These are phyloP conservation scores for Lamprotornis superbus DNA, from an alignment of 2,113 vertebrate species.

Conservation along the genomic window DNA sequence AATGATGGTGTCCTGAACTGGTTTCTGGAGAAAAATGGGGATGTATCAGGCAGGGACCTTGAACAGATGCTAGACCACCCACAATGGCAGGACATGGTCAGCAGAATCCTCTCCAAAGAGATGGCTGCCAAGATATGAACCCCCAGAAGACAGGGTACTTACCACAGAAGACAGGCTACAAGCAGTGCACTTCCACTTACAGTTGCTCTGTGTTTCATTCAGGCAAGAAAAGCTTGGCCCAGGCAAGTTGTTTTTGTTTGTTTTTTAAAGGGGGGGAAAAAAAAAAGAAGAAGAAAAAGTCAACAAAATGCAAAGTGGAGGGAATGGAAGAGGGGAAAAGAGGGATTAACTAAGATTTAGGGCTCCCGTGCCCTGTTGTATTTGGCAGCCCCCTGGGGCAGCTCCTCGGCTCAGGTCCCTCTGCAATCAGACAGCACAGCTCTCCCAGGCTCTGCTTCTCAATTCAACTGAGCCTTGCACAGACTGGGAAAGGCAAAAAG, in stretches of 20 bases:
- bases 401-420: neutral
- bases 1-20: neutral
- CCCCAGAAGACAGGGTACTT: neutral
- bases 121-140: neutral
- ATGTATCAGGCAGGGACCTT: neutral
- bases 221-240: neutral
- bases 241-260: neutral
- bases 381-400: neutral
- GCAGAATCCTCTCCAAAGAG: neutral
- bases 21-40: neutral
- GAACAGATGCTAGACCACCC: neutral
- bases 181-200: neutral
- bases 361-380: neutral
- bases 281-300: neutral
- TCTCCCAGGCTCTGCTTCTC: neutral
- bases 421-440: neutral
- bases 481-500: slow-evolving; percentile 7
- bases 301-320: neutral
- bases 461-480: neutral
- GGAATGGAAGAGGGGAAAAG: neutral
- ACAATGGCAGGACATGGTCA: neutral
- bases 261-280: too few relatives aligned
- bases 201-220: neutral
- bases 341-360: neutral
- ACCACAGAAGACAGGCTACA: neutral